phyloP scores from a whole-genome alignment of 2,113 vertebrate species.

The Pagrus major region DNA sequence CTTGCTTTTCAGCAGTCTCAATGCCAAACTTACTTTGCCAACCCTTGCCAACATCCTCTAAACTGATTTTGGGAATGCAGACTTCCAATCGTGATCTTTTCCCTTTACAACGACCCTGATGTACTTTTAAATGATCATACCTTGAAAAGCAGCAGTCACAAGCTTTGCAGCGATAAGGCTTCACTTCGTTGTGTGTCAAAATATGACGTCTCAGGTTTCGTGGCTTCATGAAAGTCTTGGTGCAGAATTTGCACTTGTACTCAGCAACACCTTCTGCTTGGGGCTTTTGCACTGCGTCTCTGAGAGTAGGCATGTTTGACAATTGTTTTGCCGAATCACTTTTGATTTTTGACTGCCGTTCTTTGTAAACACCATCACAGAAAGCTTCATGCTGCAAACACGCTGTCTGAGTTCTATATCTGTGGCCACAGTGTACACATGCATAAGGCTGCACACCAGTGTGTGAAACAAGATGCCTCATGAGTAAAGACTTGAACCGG shows the following conservation, averaged over 20 bases:
- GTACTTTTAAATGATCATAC: conserved; percentile 83
- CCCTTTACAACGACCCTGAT: conserved; percentile 78
- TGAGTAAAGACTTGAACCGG: conserved; percentile 68
- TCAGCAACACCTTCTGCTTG: conserved; percentile 39
- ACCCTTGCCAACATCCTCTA: conserved; percentile 74
- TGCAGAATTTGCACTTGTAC: conserved; percentile 85
- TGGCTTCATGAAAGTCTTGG: conserved; percentile 80
- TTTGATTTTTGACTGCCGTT: background rate
- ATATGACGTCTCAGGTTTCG: conserved; percentile 82
- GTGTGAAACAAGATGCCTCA: conserved; percentile 78
- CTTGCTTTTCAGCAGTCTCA: conserved; percentile 18
- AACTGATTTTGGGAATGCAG: conserved; percentile 79
- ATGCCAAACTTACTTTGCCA: conserved; percentile 62
- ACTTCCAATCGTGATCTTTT: conserved; percentile 74
- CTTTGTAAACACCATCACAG: conserved; percentile 66
- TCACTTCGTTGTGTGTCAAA: conserved; percentile 85
- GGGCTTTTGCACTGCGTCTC: conserved; percentile 13
- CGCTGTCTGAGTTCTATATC: conserved; percentile 54
- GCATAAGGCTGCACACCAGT: conserved; percentile 65
- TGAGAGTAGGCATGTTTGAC: background rate
- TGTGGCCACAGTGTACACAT: conserved; percentile 77
- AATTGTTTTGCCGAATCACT: conserved; percentile 20
- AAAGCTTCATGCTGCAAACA: conserved; percentile 77
- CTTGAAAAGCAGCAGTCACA: conserved; percentile 85
- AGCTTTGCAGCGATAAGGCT: conserved; percentile 85